Conservation (phyloP, 2,888 invertebrate species). For the Morpho deidamia region DNA sequence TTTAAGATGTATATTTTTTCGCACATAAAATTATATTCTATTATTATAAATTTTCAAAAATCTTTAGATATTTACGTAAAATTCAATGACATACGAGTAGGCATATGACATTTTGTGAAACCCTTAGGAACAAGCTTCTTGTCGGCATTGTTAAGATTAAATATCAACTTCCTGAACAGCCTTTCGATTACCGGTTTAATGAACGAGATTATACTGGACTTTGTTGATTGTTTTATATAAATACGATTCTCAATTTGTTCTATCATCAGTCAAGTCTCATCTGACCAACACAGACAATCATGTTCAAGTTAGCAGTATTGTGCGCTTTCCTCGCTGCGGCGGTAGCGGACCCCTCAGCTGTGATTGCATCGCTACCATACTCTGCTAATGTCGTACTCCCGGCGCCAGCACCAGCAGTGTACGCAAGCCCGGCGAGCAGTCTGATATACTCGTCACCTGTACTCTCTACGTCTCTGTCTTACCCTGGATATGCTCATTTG, state of each 20-base stretch:
- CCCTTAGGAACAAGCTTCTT: constrained; percentile 2
- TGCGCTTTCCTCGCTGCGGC: constrained; percentile 70
- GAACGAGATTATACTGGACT: constrained; percentile 59
- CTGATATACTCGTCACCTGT: constrained; percentile 54
- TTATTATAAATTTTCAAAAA: no score
- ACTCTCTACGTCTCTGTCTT: constrained; percentile 47
- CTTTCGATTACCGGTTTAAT: constrained; percentile 57
- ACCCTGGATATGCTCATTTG: constrained; percentile 44
- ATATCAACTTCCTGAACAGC: constrained; percentile 61
- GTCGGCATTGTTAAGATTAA: constrained; percentile 53
- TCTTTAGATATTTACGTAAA: neutral
- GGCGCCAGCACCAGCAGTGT: constrained; percentile 44
- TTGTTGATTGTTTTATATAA: constrained; percentile 57
- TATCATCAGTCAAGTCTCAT: constrained; percentile 51
- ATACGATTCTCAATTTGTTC: constrained; percentile 40
- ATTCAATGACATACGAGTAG: neutral
- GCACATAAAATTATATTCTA: no score
- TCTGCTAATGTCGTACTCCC: constrained; percentile 31
- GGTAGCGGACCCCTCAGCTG: constrained; percentile 52
- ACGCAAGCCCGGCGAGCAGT: constrained; percentile 50
- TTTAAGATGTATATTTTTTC: no score
- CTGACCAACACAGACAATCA: constrained; percentile 50
- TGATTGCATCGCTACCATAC: constrained; percentile 35
- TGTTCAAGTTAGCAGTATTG: constrained; percentile 46
- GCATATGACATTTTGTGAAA: neutral